These are phyloP conservation scores for Brachylomia viminalis DNA, from an alignment of 2,888 invertebrate genomes.

Conservation along the genomic window DNA sequence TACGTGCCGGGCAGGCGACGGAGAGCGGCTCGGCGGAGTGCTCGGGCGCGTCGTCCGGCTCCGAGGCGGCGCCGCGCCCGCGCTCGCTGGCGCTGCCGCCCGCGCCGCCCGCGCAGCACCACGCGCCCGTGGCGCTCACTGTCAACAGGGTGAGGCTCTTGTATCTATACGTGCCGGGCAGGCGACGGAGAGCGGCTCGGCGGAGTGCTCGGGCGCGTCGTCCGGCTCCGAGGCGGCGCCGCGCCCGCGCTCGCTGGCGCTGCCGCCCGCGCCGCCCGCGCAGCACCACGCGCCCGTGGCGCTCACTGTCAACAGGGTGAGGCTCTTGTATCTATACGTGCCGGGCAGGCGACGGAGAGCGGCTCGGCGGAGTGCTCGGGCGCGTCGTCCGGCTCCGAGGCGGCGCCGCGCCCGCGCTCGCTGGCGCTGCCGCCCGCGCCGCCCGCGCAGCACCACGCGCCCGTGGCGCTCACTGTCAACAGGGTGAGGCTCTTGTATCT, in stretches of 20 bases:
- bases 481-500: conserved; percentile 26
- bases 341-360: conserved; percentile 92
- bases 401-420: conserved; percentile 84
- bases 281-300: conserved; percentile 28
- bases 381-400: conserved; percentile 82
- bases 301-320: conserved; percentile 40
- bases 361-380: conserved; percentile 86
- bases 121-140: conserved; percentile 27
- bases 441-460: conserved; percentile 35
- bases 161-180: conserved; percentile 85
- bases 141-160: conserved; percentile 36
- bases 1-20: conserved; percentile 91
- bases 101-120: conserved; percentile 52
- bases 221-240: conserved; percentile 84
- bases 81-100: conserved; percentile 80
- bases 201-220: conserved; percentile 81
- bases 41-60: conserved; percentile 81
- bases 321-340: conserved; percentile 66
- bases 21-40: conserved; percentile 90
- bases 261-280: conserved; percentile 64
- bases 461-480: conserved; percentile 28
- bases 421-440: conserved; percentile 75
- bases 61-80: conserved; percentile 85
- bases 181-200: conserved; percentile 91
- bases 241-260: conserved; percentile 84